A percentile compares a stretch with the other conserved stretches of the same genome.
Evolutionary conservation across 2,888 invertebrate species (phyloP).

Genomic region (Philereme vetulata): DNA sequence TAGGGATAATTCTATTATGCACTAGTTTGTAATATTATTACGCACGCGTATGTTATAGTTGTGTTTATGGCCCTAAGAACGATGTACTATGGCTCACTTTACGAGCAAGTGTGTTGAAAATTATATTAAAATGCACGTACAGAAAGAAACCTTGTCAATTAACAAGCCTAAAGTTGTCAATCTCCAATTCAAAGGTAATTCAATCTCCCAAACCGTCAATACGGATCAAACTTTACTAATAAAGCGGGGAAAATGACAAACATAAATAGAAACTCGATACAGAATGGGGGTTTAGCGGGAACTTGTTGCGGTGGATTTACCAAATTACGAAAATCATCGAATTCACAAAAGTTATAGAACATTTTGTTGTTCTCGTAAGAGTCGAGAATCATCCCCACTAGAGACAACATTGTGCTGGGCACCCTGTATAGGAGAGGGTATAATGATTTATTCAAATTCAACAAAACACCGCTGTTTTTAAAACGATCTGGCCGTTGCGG

Average conservation of each 20-base stretch:
- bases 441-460: conserved; percentile 80
- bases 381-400: too few species aligned
- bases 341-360: too few species aligned
- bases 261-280: conserved; percentile 39
- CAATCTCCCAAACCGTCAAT: conserved; percentile 17
- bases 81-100: too few species aligned
- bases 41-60: too few species aligned
- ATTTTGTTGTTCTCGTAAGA: too few species aligned
- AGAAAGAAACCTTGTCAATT: too few species aligned
- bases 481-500: conserved; percentile 54
- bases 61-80: too few species aligned
- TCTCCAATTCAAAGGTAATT: background rate
- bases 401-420: too few species aligned
- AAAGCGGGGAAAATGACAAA: conserved; percentile 22
- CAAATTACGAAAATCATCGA: conserved; percentile 48
- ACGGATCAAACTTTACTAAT: conserved; percentile 26
- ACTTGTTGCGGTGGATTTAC: conserved; percentile 54
- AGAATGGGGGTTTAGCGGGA: conserved; percentile 42
- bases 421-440: conserved; percentile 51
- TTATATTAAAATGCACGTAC: too few species aligned
- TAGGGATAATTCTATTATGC: too few species aligned
- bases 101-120: too few species aligned
- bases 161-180: background rate
- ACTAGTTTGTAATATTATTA: too few species aligned
- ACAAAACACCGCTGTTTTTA: conserved; percentile 65